Conservation (phyloP, 2,113 vertebrate genomes). For the Dascyllus trimaculatus region DNA sequence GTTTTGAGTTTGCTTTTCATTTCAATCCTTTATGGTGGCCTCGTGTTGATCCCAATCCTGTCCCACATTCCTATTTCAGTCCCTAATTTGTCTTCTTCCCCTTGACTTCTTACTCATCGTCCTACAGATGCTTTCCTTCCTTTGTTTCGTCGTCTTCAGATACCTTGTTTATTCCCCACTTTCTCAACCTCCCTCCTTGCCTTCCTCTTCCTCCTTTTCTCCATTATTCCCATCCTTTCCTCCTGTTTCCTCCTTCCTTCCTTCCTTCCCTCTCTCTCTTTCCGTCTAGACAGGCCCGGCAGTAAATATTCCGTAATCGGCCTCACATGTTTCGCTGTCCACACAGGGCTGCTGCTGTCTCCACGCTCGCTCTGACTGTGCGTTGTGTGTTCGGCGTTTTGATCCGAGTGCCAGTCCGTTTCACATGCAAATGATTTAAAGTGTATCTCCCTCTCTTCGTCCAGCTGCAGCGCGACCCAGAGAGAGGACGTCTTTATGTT, state of each 20-base stretch:
- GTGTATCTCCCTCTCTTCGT: constrained; percentile 41
- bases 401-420: constrained; percentile 67
- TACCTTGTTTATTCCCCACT: too few relatives aligned
- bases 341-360: constrained; percentile 53
- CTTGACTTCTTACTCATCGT: too few relatives aligned
- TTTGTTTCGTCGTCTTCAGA: too few relatives aligned
- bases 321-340: constrained; percentile 49
- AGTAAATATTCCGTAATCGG: constrained; percentile 61
- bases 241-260: not conserved
- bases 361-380: constrained; percentile 31
- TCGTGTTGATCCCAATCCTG: too few relatives aligned
- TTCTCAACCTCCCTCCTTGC: not conserved
- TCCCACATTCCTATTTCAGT: too few relatives aligned
- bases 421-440: constrained; percentile 71
- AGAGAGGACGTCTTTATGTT: constrained; percentile 50
- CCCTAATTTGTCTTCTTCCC: too few relatives aligned
- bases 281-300: constrained; percentile 54
- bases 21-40: too few relatives aligned
- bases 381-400: constrained; percentile 49
- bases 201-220: not conserved
- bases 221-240: not conserved
- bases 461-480: constrained; percentile 55
- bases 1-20: too few relatives aligned
- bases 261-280: not conserved
- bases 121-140: too few relatives aligned